phyloP scores from a whole-genome alignment of 2,113 vertebrate species.

The Corythornis vintsioides region DNA sequence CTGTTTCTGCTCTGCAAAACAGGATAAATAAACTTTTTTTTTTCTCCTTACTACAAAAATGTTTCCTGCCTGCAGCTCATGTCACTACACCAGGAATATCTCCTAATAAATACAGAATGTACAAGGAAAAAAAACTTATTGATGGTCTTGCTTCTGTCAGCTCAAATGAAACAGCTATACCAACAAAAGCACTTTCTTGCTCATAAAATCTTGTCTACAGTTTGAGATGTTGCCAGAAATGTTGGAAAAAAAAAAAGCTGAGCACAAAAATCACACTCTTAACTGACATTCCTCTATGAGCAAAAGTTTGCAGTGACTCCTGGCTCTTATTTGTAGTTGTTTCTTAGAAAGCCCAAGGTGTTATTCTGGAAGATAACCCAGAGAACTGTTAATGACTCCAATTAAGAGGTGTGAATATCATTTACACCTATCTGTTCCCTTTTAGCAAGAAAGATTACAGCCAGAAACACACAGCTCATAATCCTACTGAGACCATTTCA shows the following conservation, averaged over 20 bases:
- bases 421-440: conserved; percentile 65
- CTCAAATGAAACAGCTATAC: background rate
- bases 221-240: background rate
- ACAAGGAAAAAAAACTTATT: background rate
- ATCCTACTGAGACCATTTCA: conserved; percentile 48
- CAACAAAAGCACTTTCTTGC: background rate
- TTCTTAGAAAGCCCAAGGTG: conserved; percentile 13
- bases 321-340: conserved; percentile 1
- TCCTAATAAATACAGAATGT: background rate
- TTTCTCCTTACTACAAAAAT: background rate
- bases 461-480: conserved; percentile 33
- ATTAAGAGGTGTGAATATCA: conserved; percentile 62
- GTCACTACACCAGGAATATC: background rate
- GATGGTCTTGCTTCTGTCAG: background rate
- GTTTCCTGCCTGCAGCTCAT: background rate
- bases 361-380: conserved; percentile 41
- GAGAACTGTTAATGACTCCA: conserved; percentile 66
- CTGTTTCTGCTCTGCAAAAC: background rate
- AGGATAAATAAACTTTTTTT: conserved; percentile 14
- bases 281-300: background rate
- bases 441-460: conserved; percentile 48
- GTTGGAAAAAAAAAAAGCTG: background rate
- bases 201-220: background rate
- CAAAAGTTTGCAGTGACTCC: background rate
- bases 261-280: background rate